phyloP scores from a whole-genome alignment of 2,888 invertebrate species.

The Oxycera nigricornis region DNA sequence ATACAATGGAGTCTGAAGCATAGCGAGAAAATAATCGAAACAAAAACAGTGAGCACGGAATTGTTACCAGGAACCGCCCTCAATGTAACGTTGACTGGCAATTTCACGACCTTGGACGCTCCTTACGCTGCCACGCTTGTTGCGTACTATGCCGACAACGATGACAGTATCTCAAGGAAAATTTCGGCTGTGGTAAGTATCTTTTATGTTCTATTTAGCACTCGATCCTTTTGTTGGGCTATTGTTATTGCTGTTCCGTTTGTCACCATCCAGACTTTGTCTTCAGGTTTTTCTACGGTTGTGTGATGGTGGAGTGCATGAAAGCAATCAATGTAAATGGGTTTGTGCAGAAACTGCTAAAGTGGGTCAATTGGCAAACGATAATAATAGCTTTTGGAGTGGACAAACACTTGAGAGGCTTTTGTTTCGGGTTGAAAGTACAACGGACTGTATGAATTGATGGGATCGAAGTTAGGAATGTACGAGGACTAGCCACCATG shows the following conservation, averaged over 20 bases:
- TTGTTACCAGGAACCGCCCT: slow-evolving; percentile 81
- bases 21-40: slow-evolving; percentile 65
- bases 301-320: not conserved
- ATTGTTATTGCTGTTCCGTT: not conserved
- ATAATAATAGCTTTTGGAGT: no score
- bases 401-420: no score
- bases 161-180: slow-evolving; percentile 57
- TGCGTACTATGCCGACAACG: slow-evolving; percentile 63
- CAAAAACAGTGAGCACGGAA: slow-evolving; percentile 66
- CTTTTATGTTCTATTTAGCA: no score
- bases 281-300: no score
- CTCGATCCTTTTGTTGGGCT: not conserved
- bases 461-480: no score
- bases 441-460: no score
- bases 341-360: not conserved
- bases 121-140: slow-evolving; percentile 77
- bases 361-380: slow-evolving; percentile 21
- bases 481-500: no score
- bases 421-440: no score
- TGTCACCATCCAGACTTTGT: not conserved
- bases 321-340: not conserved
- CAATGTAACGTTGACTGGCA: slow-evolving; percentile 79
- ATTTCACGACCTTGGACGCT: slow-evolving; percentile 75
- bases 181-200: slow-evolving; percentile 57
- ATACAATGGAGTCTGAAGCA: slow-evolving; percentile 75